Base-by-base conservation (phyloP, 2,797 vertebrate genomes). In the Merluccius polli region DNA sequence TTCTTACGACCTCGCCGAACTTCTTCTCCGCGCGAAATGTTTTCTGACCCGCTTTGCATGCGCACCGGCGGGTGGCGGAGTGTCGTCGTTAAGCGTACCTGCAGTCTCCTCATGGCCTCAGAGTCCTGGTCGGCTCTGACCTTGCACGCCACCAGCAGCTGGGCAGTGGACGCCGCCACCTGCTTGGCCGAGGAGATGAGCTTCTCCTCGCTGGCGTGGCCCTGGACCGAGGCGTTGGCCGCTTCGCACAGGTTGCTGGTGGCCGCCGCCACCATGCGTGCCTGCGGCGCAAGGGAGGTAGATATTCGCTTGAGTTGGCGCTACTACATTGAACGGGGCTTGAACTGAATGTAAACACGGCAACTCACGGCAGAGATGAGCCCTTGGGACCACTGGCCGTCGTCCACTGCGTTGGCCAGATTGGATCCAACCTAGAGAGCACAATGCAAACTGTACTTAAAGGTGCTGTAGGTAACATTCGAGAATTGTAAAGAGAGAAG, bases 111-210 rank as follows among this genome's bases (percentile, higher is more conserved):
- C 97, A 99, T 97, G 86, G 98, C 97, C 89, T 99, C 97, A 0
- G 98, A 99, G 73, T 98, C 96, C 79, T 98, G 96, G 87, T 98
- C 95, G 0, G 98, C 98, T 86, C 98, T 98, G 85, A 99, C 98
- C 87, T 99, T 99, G 89, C 97, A 99, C 83, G 98, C 97, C 87
- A 99, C 98, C n/a, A n/a, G n/a, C n/a, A n/a, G n/a, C n/a, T n/a
- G n/a, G n/a, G n/a, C n/a, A n/a, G n/a, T n/a, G n/a, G 97, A 99
- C 8, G 97, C 98, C 0, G 98, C 98, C 0, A 99, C 98, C 89
- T 99, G 98, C 88, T 99, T 99, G 84, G 98, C 98, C 0, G 97
- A 99, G 12, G 94, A 99, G 93, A 99, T 99, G 85, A 99, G 96
- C 84, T 99, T 99, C 93, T 99, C 98, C 83, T 99, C 97, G 0